Base-by-base conservation (phyloP, 2,797 vertebrate genomes). In the Alfaro cultratus region DNA sequence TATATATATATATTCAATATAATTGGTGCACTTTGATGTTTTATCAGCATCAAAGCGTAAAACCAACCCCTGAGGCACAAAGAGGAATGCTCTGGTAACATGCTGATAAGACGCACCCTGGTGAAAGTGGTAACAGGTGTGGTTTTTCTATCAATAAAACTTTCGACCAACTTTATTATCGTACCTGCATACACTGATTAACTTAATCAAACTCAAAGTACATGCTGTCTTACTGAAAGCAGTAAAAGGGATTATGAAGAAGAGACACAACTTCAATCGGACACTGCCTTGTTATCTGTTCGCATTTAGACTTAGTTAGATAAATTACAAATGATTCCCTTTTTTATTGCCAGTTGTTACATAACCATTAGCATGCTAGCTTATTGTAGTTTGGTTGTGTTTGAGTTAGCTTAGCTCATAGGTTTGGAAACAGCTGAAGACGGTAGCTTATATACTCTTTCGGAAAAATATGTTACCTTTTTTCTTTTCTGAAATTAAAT, bases 151-250 rank as follows among this genome's bases (percentile, higher is more conserved):
- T n/a, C 16, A n/a, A 83, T 74, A 55, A 80, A 85, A 15, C 31
- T n/a, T 11, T 26, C 2, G 39, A 26, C 47, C 74, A 36, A 18
- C 83, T n/a, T 36, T 2, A 55, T 64, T 26, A 5, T 8, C 0
- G 10, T 7, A 51, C 15, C 6, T 29, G 64, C 43, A 1, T 39
- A 76, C 13, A 73, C 11, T 10, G 1, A 7, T 36, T 67, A 78
- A 12, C 0, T 49, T 16, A 73, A 75, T 72, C 34, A 70, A 45
- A 82, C 79, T 67, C 85, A 91, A 92, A 90, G 93, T 87, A n/a
- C 88, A 84, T 51, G 41, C 23, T 51, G n/a, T 49, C 36, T 84
- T 76, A 90, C 57, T 51, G 67, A 70, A 45, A 51, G 82, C 78
- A 70, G 73, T 91, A 88, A 93, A 85, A 81, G 12, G 43, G n/a